Evolutionary conservation across 35 echinoderm and acorn worm species (phyloP), one percentile per base, ranked within the genome.

Genomic region (Lytechinus pictus): DNA sequence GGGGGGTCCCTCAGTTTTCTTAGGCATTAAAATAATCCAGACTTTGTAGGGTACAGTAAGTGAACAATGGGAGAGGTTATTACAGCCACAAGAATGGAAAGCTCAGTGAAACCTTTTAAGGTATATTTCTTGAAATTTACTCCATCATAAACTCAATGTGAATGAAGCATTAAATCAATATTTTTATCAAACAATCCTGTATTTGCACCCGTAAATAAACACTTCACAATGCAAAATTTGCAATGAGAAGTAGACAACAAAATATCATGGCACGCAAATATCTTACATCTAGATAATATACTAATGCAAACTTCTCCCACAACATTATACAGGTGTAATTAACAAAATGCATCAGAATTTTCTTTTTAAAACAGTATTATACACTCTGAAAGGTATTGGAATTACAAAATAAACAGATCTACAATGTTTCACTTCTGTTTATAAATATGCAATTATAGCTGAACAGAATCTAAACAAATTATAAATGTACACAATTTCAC

Each of bases 161-260:
- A 79, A 4, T 79, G 66, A 79, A 79, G 66, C n/a, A 24, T 79
- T 19, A 79, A 79, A 79, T 79, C 66, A 79, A 79, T 79, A n/a
- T 79, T 79, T 79, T 79, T 79, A 79, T 79, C 66, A 79, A 79
- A 79, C 66, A 79, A 79, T 79, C 66, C 66, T 79, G 66, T 79
- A 79, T 79, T n/a, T 79, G 66, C 66, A 79, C 66, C 66, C 66
- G 66, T 79, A 79, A 79, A 79, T 79, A 79, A 44, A 79, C 66
- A 79, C 66, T 24, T 79, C 14, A 79, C 66, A 79, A 79, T 79
- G 66, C 66, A 79, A 24, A n/a, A 79, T 79, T 24, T 24, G 66
- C 66, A n/a, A 79, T 79, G 66, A 16, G n/a, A 79, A 79, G 66
- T 4, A 79, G 66, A 79, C 21, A 79, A 79, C 66, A 5, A 79